These are phyloP conservation scores for Melanotaenia trifasciata DNA, from an alignment of 2,797 vertebrate genomes.

Conservation along the genomic window DNA sequence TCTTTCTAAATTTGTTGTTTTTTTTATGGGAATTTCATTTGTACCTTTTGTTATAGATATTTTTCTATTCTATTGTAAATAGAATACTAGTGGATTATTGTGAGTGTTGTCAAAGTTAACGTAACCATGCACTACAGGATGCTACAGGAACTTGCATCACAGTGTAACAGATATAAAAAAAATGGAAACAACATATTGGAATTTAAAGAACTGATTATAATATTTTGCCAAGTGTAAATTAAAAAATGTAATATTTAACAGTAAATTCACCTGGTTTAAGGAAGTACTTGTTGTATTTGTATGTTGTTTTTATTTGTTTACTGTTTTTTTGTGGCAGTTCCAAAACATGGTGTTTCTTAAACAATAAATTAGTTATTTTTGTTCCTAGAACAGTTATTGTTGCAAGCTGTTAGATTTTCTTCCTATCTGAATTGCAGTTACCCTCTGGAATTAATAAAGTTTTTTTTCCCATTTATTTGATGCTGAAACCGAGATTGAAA, in stretches of 20 bases:
- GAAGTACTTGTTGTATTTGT: constrained; percentile 7
- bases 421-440: no score
- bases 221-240: background rate
- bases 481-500: no score
- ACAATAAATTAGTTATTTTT: background rate
- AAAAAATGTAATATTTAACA: no score
- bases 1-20: background rate
- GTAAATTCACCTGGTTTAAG: constrained; percentile 5
- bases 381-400: no score
- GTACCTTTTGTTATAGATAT: no score
- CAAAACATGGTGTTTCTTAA: background rate
- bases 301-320: background rate
- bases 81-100: background rate
- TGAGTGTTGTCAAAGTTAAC: no score
- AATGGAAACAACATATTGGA: background rate
- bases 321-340: constrained; percentile 43
- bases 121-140: no score
- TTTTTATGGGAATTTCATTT: no score
- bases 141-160: no score
- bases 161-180: background rate
- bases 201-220: background rate
- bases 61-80: background rate
- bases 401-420: no score
- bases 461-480: no score
- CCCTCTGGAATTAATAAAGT: no score